Evolutionary conservation across 2,888 invertebrate species (phyloP).

Genomic region (Himalopsyche tibetana): DNA sequence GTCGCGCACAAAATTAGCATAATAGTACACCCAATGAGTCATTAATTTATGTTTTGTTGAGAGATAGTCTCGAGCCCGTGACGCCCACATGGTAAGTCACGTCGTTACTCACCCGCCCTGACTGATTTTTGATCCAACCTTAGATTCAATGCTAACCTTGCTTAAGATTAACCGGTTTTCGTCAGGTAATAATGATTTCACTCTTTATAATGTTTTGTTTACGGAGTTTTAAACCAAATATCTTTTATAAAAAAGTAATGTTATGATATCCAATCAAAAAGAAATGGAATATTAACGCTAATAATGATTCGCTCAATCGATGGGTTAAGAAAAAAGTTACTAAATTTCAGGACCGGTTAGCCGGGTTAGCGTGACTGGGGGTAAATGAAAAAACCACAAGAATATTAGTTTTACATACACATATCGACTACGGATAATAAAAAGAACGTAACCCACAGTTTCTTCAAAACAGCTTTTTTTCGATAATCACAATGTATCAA

Average conservation of each 20-base stretch:
- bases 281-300: too few species aligned
- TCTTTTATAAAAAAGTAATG: too few species aligned
- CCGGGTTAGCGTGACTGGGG: too few species aligned
- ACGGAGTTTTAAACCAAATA: background rate
- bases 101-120: slow-evolving; percentile 41
- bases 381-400: too few species aligned
- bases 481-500: too few species aligned
- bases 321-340: too few species aligned
- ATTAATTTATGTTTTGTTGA: slow-evolving; percentile 41
- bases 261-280: background rate
- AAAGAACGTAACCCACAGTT: too few species aligned
- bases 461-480: too few species aligned
- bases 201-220: background rate
- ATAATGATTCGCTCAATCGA: too few species aligned
- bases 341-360: too few species aligned
- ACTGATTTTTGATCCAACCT: slow-evolving; percentile 37
- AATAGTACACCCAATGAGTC: slow-evolving; percentile 11
- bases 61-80: slow-evolving; percentile 1
- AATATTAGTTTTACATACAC: too few species aligned
- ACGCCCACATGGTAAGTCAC: slow-evolving; percentile 2
- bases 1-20: slow-evolving; percentile 35
- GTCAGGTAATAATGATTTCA: background rate
- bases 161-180: background rate
- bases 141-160: slow-evolving; percentile 33
- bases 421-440: too few species aligned